A percentile compares a stretch with the other conserved stretches of the same genome.
These are phyloP conservation scores for Anarrhichthys ocellatus DNA, from an alignment of 2,113 vertebrate species.

Conservation along the genomic window DNA sequence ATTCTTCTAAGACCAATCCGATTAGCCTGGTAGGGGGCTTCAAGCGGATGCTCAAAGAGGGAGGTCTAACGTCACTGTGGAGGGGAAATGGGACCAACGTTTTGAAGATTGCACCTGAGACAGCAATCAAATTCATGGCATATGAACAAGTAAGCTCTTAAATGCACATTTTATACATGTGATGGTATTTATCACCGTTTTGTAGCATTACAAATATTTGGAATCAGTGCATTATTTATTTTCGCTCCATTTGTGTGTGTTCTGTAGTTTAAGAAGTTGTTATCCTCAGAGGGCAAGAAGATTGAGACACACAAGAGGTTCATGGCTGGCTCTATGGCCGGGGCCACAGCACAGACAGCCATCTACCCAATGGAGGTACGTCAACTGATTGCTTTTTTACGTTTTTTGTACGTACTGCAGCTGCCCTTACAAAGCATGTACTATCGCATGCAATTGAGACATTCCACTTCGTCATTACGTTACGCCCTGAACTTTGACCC, in stretches of 20 bases:
- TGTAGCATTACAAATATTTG: not conserved
- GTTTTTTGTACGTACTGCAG: not conserved
- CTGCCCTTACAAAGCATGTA: not conserved
- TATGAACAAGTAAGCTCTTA: slow-evolving; percentile 90
- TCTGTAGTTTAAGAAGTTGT: slow-evolving; percentile 91
- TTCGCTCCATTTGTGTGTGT: not conserved
- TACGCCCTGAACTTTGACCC: not conserved
- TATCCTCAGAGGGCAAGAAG: slow-evolving; percentile 88
- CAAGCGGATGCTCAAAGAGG: slow-evolving; percentile 92
- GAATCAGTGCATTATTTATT: not conserved
- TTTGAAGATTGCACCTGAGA: slow-evolving; percentile 96
- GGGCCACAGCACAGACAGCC: slow-evolving; percentile 93
- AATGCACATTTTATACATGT: not conserved
- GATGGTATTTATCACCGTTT: not conserved
- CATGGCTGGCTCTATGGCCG: slow-evolving; percentile 93
- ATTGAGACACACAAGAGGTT: slow-evolving; percentile 90
- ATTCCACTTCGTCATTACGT: not conserved
- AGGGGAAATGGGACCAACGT: slow-evolving; percentile 95
- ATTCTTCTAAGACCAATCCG: slow-evolving; percentile 87
- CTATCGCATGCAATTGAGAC: too few species aligned
- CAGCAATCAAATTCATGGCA: slow-evolving; percentile 94
- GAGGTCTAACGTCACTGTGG: slow-evolving; percentile 91
- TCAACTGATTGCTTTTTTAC: not conserved
- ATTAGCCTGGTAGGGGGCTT: slow-evolving; percentile 89
- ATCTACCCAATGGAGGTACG: slow-evolving; percentile 98